A percentile compares a stretch with the other conserved stretches of the same genome.
Evolutionary conservation across 2,797 vertebrate species (phyloP).

Genomic region (Clarias fuscus): DNA sequence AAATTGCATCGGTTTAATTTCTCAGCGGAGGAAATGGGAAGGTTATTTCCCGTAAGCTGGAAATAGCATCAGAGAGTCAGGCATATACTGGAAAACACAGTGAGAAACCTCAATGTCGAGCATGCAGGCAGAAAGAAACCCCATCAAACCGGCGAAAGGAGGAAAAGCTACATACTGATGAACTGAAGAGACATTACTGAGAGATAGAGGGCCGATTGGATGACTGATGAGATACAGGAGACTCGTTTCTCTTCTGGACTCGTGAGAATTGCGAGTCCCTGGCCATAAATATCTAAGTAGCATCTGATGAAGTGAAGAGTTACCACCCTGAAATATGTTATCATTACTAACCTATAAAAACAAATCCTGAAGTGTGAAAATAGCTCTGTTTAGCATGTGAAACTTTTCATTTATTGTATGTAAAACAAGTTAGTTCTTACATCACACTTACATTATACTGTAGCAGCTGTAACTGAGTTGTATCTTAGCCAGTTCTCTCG

Average conservation of each 20-base stretch:
- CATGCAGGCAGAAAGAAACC: not conserved
- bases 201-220: not conserved
- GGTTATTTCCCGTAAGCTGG: not conserved
- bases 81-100: no score
- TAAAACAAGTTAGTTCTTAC: no score
- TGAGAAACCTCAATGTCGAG: not conserved
- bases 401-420: no score
- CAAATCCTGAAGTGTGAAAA: not conserved
- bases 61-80: not conserved
- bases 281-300: not conserved
- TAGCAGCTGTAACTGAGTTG: no score
- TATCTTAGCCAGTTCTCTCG: no score
- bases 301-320: not conserved
- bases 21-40: not conserved
- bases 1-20: conserved; percentile 34
- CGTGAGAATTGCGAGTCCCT: not conserved
- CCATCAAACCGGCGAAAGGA: not conserved
- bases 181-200: not conserved
- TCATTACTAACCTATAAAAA: not conserved
- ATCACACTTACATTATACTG: no score
- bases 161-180: not conserved
- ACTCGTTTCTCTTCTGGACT: not conserved
- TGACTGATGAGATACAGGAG: not conserved
- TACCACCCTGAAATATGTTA: not conserved
- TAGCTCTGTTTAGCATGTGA: not conserved